Evolutionary conservation across 2,113 vertebrate species (phyloP).

Genomic region (Trichechus manatus): DNA sequence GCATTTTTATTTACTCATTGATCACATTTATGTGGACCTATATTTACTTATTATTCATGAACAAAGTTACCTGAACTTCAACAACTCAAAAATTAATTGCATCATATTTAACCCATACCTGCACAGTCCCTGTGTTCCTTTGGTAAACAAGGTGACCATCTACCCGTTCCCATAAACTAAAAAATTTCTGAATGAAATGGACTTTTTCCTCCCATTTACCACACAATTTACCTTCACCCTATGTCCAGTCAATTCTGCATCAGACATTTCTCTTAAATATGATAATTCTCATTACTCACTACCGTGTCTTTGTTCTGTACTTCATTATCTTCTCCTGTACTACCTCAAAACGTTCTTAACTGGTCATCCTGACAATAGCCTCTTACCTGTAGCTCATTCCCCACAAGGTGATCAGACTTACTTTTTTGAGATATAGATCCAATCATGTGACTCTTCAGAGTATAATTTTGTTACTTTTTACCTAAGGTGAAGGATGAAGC

Average conservation of each 20-base stretch:
- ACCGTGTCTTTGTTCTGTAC: neutral
- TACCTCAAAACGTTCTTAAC: neutral
- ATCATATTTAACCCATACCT: neutral
- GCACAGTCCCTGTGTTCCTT: neutral
- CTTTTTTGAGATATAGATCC: neutral
- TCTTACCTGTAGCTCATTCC: neutral
- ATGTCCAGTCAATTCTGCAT: neutral
- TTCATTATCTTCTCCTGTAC: neutral
- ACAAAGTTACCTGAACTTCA: neutral
- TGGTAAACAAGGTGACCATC: neutral
- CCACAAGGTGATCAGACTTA: neutral
- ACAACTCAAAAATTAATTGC: neutral
- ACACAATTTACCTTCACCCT: neutral
- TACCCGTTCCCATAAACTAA: neutral
- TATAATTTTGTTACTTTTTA: neutral
- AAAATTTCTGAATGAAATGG: neutral
- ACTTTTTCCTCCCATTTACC: neutral
- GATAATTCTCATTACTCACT: neutral
- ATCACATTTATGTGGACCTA: neutral
- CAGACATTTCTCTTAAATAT: neutral
- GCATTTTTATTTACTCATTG: neutral
- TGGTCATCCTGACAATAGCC: neutral
- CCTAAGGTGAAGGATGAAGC: neutral
- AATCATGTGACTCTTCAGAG: neutral
- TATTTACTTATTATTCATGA: neutral